Evolutionary conservation across 2,888 invertebrate genomes (phyloP).

Genomic region (Opisthograptis luteolata): DNA sequence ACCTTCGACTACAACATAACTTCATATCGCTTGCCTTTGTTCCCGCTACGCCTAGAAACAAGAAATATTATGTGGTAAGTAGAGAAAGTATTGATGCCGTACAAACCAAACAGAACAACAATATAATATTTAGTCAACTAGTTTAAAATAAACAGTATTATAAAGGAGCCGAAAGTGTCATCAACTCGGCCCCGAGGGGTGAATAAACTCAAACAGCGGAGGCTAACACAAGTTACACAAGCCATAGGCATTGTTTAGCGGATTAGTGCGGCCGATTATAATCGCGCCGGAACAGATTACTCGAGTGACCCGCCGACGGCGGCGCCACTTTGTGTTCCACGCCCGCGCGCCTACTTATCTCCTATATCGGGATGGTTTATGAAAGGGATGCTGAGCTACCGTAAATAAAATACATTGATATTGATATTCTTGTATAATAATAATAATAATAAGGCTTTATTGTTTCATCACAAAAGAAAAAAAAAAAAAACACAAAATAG

Average conservation of each 20-base stretch:
- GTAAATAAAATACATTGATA: too few species aligned
- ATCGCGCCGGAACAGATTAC: constrained; percentile 25
- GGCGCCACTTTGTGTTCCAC: neutral
- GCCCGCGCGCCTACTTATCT: neutral
- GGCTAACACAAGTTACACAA: constrained; percentile 17
- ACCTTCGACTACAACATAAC: too few species aligned
- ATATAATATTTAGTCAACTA: constrained; percentile 5
- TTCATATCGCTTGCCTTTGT: neutral
- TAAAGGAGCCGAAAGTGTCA: constrained; percentile 14
- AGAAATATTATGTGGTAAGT: too few species aligned
- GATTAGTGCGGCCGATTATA: constrained; percentile 24
- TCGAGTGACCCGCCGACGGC: constrained; percentile 6
- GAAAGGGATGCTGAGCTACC: neutral
- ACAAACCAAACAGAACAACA: too few species aligned
- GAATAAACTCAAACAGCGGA: constrained; percentile 13
- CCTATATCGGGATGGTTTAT: neutral
- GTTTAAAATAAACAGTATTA: constrained; percentile 17
- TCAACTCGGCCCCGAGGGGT: constrained; percentile 4
- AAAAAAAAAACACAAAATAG: too few species aligned
- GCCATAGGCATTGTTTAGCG: constrained; percentile 21
- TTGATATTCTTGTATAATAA: too few species aligned
- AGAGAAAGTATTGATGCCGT: too few species aligned
- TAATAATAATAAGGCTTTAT: too few species aligned
- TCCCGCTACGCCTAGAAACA: too few species aligned
- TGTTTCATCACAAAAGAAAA: too few species aligned